Evolutionary conservation across 1,140 invertebrate genomes (phyloP).

Genomic region (Elymnias hypermnestra): DNA sequence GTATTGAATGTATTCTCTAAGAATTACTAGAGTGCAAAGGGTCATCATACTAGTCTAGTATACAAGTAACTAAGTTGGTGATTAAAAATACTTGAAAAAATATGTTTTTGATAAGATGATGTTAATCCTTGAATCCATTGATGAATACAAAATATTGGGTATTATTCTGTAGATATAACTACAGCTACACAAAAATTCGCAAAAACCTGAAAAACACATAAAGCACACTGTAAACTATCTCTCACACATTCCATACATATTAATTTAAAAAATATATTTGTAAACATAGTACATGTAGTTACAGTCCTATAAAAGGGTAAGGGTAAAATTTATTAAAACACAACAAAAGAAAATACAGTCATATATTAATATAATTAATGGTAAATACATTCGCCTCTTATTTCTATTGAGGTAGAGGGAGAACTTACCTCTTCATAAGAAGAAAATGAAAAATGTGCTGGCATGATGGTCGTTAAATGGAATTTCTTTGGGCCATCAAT

Average conservation of each 20-base stretch:
- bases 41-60: no score
- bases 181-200: background rate
- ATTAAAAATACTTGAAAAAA: no score
- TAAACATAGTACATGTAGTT: constrained; percentile 16
- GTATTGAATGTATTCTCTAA: no score
- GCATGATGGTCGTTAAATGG: constrained; percentile 23
- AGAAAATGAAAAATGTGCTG: constrained; percentile 32
- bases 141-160: no score
- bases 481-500: constrained; percentile 28
- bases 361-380: constrained; percentile 5
- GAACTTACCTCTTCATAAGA: constrained; percentile 30
- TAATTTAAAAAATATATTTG: background rate
- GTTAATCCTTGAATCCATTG: no score
- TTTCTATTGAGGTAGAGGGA: constrained; percentile 8
- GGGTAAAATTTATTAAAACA: constrained; percentile 2
- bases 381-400: constrained; percentile 21
- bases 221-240: background rate
- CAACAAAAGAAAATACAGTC: constrained; percentile 7
- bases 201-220: no score
- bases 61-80: no score
- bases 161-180: no score
- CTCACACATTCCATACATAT: constrained; percentile 9
- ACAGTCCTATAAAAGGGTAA: constrained; percentile 8
- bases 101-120: no score
- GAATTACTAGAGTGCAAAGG: no score